Evolutionary conservation across 2,888 invertebrate species (phyloP).

Genomic region (Cephus spinipes): DNA sequence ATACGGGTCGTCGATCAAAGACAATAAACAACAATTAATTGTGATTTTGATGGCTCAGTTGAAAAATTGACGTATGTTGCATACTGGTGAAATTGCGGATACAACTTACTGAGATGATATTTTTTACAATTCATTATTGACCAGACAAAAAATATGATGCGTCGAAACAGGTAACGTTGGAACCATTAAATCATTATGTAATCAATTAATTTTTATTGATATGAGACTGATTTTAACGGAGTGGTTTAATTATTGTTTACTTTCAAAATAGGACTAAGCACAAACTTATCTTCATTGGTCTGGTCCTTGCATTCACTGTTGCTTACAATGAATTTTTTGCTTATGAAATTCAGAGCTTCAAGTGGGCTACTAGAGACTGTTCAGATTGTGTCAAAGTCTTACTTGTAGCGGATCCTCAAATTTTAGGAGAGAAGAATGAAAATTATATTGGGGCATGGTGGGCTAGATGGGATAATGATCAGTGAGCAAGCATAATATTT

Average conservation of each 20-base stretch:
- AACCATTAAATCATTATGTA: not conserved
- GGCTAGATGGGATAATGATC: constrained; percentile 89
- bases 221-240: not conserved
- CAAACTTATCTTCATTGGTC: constrained; percentile 40
- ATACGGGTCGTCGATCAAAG: not conserved
- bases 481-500: constrained; percentile 69
- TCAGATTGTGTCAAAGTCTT: constrained; percentile 74
- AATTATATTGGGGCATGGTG: constrained; percentile 75
- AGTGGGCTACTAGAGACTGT: constrained; percentile 67
- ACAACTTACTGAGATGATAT: not conserved
- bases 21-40: not conserved
- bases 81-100: not conserved
- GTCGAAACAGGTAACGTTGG: constrained; percentile 19
- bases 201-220: not conserved
- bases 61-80: not conserved
- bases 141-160: constrained; percentile 14
- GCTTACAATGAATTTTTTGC: constrained; percentile 72
- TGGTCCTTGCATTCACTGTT: constrained; percentile 44
- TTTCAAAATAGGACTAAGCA: constrained; percentile 41
- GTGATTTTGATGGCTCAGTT: not conserved
- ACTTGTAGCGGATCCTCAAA: constrained; percentile 92
- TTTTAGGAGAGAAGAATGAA: constrained; percentile 86
- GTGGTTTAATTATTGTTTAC: not conserved
- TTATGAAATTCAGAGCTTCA: constrained; percentile 69
- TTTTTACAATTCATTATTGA: not conserved